phyloP scores from a whole-genome alignment of 2,888 invertebrate species.

The Taenaris catops region DNA sequence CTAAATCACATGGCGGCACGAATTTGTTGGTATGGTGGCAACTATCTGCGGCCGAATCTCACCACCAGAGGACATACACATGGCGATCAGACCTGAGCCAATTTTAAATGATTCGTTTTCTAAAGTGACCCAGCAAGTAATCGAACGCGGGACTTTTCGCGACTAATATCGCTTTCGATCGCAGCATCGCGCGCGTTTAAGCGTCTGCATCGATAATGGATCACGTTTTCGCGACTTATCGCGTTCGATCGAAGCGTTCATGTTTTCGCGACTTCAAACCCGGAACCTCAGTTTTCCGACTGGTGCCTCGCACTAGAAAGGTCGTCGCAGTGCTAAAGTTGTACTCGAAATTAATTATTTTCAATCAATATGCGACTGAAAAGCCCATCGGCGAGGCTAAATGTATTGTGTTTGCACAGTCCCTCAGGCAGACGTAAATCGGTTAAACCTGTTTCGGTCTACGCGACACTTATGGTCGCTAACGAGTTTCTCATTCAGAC shows the following conservation, averaged over 20 bases:
- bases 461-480: slow-evolving; percentile 31
- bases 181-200: background rate
- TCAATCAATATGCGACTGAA: background rate
- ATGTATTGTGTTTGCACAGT: slow-evolving; percentile 4
- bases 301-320: background rate
- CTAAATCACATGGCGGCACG: too few species aligned
- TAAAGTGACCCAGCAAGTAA: too few species aligned
- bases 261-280: background rate
- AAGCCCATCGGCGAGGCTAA: background rate
- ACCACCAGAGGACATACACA: too few species aligned
- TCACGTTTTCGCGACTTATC: too few species aligned
- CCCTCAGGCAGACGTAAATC: slow-evolving; percentile 12
- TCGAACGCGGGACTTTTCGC: too few species aligned
- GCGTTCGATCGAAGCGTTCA: too few species aligned
- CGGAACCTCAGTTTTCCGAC: too few species aligned
- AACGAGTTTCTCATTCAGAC: slow-evolving; percentile 51
- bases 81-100: too few species aligned
- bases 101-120: too few species aligned
- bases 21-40: too few species aligned
- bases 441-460: slow-evolving; percentile 27
- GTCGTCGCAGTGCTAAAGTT: background rate
- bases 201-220: background rate
- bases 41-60: too few species aligned
- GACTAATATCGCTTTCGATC: too few species aligned
- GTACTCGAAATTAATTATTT: background rate